These are phyloP conservation scores for Tenualosa ilisha DNA, from an alignment of 2,797 vertebrate species.

Conservation along the genomic window DNA sequence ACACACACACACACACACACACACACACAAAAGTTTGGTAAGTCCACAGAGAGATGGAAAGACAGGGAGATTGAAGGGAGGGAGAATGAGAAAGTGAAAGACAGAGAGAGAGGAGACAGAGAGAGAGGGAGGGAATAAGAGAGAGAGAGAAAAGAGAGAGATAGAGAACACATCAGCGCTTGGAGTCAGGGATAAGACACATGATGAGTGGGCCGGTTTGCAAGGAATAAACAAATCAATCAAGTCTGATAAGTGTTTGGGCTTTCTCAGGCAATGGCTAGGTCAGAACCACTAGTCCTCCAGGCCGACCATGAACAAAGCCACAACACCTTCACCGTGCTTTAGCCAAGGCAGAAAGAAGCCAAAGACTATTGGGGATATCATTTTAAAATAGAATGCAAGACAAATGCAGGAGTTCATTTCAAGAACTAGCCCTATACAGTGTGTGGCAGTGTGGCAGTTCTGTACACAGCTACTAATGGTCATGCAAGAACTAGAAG, in stretches of 20 bases:
- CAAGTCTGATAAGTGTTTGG: conserved; percentile 45
- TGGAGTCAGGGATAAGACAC: conserved; percentile 50
- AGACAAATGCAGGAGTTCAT: neutral
- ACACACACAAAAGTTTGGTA: conserved; percentile 23
- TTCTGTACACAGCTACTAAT: neutral
- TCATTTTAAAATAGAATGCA: neutral
- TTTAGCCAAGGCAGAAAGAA: neutral
- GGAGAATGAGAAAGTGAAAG: conserved; percentile 11
- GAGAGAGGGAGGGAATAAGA: conserved; percentile 21
- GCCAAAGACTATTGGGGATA: neutral
- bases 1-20: neutral
- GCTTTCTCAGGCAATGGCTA: conserved; percentile 47
- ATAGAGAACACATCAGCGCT: conserved; percentile 37
- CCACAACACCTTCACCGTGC: neutral
- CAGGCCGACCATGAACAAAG: conserved; percentile 35
- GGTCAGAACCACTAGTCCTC: conserved; percentile 24
- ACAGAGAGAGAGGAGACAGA: neutral
- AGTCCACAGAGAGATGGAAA: conserved; percentile 23
- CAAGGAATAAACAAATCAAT: conserved; percentile 52
- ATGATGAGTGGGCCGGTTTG: conserved; percentile 49
- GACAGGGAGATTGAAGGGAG: neutral
- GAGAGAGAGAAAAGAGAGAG: neutral
- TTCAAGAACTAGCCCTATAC: neutral
- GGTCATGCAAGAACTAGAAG: conserved; percentile 25
- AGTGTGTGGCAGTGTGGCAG: too few relatives aligned